Percentiles rank a stretch among this genome's conserved stretches.
Conservation (phyloP, 2,113 vertebrate genomes). For the Heterocephalus glaber region DNA sequence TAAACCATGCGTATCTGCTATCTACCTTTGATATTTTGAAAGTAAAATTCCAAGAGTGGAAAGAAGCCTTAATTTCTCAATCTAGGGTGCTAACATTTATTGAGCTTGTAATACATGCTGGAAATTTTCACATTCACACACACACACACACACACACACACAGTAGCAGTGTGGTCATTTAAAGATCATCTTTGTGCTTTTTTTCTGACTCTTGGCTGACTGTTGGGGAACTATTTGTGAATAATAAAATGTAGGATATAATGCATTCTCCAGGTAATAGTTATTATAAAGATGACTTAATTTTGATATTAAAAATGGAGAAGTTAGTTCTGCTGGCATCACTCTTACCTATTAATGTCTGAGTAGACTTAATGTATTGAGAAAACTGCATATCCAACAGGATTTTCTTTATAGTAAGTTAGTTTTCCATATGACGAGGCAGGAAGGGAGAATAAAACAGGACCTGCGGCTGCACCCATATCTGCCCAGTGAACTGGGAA, state of each 20-base stretch:
- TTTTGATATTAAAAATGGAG: not conserved
- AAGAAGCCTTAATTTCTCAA: not conserved
- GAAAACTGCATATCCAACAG: not conserved
- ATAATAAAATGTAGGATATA: not conserved
- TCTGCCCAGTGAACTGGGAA: not conserved
- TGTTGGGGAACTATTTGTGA: not conserved
- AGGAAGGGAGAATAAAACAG: not conserved
- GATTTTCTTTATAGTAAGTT: slow-evolving; percentile 10
- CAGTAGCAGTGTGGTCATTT: not conserved
- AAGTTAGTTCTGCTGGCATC: not conserved
- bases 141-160: not conserved
- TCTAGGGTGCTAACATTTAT: not conserved
- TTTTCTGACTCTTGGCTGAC: slow-evolving; percentile 19
- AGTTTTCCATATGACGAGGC: not conserved
- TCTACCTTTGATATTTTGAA: slow-evolving; percentile 8
- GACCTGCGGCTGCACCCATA: not conserved
- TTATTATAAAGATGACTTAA: not conserved
- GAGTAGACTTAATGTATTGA: not conserved
- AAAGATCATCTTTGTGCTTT: slow-evolving; percentile 4
- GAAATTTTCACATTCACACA: not conserved
- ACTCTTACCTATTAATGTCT: not conserved
- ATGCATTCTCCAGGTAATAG: not conserved
- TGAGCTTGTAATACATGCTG: not conserved
- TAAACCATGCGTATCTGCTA: not conserved
- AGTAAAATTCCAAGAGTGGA: not conserved